Percentiles rank a stretch among this genome's conserved stretches.
Conservation (phyloP, 2,888 invertebrate genomes). For the Mythimna pallens region DNA sequence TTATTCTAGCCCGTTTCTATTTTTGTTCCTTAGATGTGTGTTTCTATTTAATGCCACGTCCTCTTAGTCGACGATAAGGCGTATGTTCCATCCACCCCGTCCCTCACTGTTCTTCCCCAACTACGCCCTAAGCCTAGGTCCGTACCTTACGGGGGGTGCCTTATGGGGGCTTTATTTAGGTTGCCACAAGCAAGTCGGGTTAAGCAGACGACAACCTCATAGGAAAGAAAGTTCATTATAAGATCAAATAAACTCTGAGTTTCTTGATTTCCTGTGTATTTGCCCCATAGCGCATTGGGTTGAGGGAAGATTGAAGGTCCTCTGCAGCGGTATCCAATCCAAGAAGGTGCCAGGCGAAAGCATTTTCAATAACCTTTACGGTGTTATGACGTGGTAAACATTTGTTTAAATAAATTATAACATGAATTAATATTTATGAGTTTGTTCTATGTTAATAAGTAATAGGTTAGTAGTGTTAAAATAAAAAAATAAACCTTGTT, state of each 20-base stretch:
- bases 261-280: neutral
- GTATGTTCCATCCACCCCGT: too few species aligned
- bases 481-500: neutral
- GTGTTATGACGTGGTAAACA: neutral
- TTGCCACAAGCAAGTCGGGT: too few species aligned
- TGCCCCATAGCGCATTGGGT: neutral
- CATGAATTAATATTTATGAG: neutral
- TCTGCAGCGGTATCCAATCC: neutral
- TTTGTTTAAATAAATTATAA: neutral
- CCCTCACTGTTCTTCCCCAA: too few species aligned
- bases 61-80: neutral
- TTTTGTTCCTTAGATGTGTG: neutral
- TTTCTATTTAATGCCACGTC: slow-evolving; percentile 13
- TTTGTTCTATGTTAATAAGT: neutral
- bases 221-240: too few species aligned
- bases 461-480: neutral
- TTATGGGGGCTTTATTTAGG: too few species aligned
- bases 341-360: neutral
- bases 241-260: too few species aligned
- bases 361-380: neutral
- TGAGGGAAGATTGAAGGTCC: neutral
- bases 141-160: too few species aligned
- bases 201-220: too few species aligned
- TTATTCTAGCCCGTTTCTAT: neutral
- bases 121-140: too few species aligned